Evolutionary conservation across 2,888 invertebrate species (phyloP).

Genomic region (Epirrita christyi): DNA sequence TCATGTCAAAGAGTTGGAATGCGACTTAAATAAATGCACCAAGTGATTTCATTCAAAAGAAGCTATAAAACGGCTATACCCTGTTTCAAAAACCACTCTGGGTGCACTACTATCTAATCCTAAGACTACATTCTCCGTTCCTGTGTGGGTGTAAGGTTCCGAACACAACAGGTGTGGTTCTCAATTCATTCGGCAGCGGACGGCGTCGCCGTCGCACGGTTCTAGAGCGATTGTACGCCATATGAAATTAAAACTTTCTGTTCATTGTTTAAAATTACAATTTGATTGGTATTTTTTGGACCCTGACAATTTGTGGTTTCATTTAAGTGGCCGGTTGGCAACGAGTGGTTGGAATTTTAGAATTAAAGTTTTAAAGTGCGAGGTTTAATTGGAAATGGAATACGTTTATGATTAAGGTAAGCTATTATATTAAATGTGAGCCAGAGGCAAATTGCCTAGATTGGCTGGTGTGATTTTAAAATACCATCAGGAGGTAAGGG

Average conservation of each 20-base stretch:
- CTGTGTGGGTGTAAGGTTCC: constrained; percentile 40
- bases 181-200: constrained; percentile 58
- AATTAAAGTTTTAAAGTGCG: constrained; percentile 14
- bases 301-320: constrained; percentile 12
- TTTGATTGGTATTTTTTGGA: constrained; percentile 12
- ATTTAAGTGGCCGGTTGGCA: constrained; percentile 22
- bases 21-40: too few species aligned
- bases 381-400: constrained; percentile 24
- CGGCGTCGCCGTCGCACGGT: constrained; percentile 60
- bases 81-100: too few species aligned
- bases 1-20: too few species aligned
- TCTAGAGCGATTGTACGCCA: constrained; percentile 31
- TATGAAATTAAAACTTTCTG: constrained; percentile 43
- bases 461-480: background rate
- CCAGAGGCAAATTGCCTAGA: constrained; percentile 1
- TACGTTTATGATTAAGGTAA: constrained; percentile 26
- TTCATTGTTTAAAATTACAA: constrained; percentile 5
- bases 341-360: constrained; percentile 3
- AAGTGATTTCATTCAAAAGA: too few species aligned
- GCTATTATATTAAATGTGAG: constrained; percentile 8
- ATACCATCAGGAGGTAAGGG: background rate
- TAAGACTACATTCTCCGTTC: background rate
- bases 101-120: too few species aligned
- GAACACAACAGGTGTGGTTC: constrained; percentile 68
- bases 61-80: too few species aligned